Conservation (phyloP, 2,888 invertebrate genomes). For the Acronicta psi region DNA sequence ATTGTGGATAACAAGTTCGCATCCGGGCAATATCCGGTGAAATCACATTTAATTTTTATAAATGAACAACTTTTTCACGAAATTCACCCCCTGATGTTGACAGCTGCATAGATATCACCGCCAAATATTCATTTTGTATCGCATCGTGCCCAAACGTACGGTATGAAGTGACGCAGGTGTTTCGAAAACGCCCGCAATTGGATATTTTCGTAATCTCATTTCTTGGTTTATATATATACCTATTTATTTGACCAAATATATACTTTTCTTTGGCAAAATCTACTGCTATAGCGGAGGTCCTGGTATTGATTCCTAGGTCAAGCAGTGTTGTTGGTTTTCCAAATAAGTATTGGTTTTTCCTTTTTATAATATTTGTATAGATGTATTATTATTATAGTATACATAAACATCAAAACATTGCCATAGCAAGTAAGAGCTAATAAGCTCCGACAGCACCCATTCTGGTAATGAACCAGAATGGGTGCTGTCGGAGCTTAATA, state of each 20-base stretch:
- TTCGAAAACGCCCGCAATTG: slow-evolving; percentile 54
- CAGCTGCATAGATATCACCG: slow-evolving; percentile 64
- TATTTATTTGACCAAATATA: slow-evolving; percentile 9
- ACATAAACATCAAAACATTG: no score
- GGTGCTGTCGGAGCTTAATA: no score
- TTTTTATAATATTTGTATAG: no score
- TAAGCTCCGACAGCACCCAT: no score
- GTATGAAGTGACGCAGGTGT: slow-evolving; percentile 58
- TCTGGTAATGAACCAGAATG: no score
- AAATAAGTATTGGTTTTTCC: no score
- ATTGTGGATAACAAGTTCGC: slow-evolving; percentile 15
- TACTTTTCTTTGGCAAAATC: no score
- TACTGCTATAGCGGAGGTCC: no score
- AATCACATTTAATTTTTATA: slow-evolving; percentile 21
- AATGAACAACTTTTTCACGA: slow-evolving; percentile 20
- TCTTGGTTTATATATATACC: slow-evolving; percentile 36
- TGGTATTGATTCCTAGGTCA: no score
- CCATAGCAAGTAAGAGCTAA: no score
- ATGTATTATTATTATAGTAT: no score
- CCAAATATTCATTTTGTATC: slow-evolving; percentile 64
- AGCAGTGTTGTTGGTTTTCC: no score
- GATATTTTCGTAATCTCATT: slow-evolving; percentile 59
- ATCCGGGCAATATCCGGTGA: slow-evolving; percentile 11
- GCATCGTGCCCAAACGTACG: slow-evolving; percentile 37
- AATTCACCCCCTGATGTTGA: slow-evolving; percentile 37